phyloP scores from a whole-genome alignment of 2,888 invertebrate genomes.

The Lepidochrysops patricia region DNA sequence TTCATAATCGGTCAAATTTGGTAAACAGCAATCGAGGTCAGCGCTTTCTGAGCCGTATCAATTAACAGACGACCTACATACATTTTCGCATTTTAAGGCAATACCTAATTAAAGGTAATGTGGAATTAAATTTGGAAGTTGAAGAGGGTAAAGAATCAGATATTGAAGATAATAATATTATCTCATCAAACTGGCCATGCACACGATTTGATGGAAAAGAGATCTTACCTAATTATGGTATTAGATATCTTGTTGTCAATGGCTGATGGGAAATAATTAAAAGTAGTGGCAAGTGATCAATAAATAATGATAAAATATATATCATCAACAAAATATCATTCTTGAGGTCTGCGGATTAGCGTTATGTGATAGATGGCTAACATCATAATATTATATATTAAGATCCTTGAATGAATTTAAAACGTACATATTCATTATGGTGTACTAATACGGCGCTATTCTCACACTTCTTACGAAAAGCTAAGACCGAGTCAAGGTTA shows the following conservation, averaged over 20 bases:
- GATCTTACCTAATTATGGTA: no score
- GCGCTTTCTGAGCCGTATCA: not conserved
- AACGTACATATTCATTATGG: not conserved
- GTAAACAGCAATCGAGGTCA: slow-evolving; percentile 8
- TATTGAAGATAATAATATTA: no score
- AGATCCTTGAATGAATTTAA: not conserved
- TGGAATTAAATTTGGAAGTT: not conserved
- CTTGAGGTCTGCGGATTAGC: not conserved
- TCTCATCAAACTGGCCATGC: no score
- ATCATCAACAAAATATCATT: not conserved
- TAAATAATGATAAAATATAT: not conserved
- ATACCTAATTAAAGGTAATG: not conserved
- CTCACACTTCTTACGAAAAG: slow-evolving; percentile 7
- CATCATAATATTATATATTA: no score
- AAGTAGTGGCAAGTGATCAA: not conserved
- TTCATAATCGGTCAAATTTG: slow-evolving; percentile 6
- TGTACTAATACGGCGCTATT: slow-evolving; percentile 1
- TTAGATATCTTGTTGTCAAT: no score
- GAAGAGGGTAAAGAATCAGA: not conserved
- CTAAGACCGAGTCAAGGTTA: slow-evolving; percentile 11
- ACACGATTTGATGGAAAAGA: no score
- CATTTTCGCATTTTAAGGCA: not conserved
- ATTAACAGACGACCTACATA: slow-evolving; percentile 1
- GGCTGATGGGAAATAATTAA: no score
- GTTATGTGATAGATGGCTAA: no score